Evolutionary conservation across 1,140 invertebrate genomes (phyloP), one percentile per base, ranked within the genome.

Genomic region (Nymphalis io): DNA sequence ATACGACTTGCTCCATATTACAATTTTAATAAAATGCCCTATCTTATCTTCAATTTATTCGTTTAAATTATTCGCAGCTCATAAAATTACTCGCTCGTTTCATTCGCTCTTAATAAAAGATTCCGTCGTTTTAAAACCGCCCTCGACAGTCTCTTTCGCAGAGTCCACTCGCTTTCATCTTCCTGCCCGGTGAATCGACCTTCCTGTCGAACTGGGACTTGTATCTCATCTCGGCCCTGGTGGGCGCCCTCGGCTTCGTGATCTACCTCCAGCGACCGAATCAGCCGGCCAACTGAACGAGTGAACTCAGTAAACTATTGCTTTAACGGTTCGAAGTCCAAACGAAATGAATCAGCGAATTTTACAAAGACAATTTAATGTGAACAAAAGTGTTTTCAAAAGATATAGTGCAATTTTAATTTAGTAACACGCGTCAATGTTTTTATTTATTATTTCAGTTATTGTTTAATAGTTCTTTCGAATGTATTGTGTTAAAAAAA

Each of bases 151-250:
- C 79, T 21, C 59, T 91, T 42, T 93, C 93, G 72, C 89, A 96
- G 94, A 95, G 95, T 67, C 94, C 93, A 73, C 82, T 96, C 84
- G 93, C 93, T 84, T 81, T 94, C 40, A 85, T 95, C 11, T 92
- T 96, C 66, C 63, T 88, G 21, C 93, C 95, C 76, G 88, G 95
- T 42, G 94, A 95, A 67, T 93, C 94, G 64, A 89, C 94, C 23
- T 92, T 98, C 12, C 95, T 96, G 23, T 95, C 96, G 51, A 97
- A 98, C 88, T 99, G 98, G 98, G 98, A 99, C 90, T 92, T 99
- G 13, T 99, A 98, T 89, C 92, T 99, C 66, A 96, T 99, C 62
- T 96, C 96, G 55, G 89, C 95, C 21, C 92, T 99, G 13, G 95
- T 96, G 3, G 93, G 96, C n/a, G 87, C 98, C 18, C 92, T 99